Base-by-base conservation (phyloP, 2,797 vertebrate species). In the Remorina albescens region DNA sequence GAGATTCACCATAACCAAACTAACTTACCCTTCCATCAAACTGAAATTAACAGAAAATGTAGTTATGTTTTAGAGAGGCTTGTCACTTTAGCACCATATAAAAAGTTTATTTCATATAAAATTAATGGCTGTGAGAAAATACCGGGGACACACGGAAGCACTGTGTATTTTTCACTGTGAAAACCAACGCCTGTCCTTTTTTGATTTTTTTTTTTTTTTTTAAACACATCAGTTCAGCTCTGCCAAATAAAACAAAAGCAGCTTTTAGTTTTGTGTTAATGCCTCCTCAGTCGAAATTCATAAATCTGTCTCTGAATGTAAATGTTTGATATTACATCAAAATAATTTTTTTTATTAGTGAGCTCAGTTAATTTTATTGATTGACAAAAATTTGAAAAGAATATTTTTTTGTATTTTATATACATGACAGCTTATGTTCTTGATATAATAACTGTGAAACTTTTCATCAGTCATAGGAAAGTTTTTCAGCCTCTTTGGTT, bases 171-270 rank as follows among this genome's bases (percentile, higher is more conserved):
- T 72, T 72, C 41, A 53, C 64, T 44, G 39, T 25, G 56, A 78
- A 42, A 19, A 67, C 39, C 21, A 42, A 2, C 1, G 26, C 50
- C 47, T 73, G 36, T 26, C 50, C 37, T 28, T 55, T 19, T 54
- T 58, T 36, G n/a, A n/a, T 55, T 39, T 30, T 71, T 60, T 28
- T n/a, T n/a, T 54, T 58, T 36, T 55, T 39, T 30, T 71, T 60
- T 28, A 63, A 74, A 55, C 59, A 76, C 66, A 74, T 67, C 54
- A 5, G 46, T 46, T 36, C 39, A 1, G 7, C 57, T 74, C 49
- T 16, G 26, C 58, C 56, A 71, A 65, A 69, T 62, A 50, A 74
- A 68, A 71, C 13, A 0, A 15, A 25, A 13, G 32, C 34, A 7
- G 15, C 41, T 66, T 59, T 23, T 32, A 36, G 57, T 65, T 41